phyloP scores from a whole-genome alignment of 2,888 invertebrate species.

The Dyspetes luteomarginatus region DNA sequence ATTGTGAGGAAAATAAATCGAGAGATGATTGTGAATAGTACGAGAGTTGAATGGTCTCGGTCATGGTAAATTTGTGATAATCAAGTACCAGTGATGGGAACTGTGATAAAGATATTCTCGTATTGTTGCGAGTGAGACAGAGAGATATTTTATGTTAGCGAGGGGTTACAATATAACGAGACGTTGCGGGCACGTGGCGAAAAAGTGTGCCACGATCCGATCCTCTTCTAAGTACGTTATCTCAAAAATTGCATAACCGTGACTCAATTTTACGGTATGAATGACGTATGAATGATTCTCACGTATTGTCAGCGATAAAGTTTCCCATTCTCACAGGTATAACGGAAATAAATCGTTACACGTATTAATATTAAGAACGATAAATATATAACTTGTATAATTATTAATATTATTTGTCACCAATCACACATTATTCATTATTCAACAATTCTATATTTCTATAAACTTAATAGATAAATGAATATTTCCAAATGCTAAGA shows the following conservation, averaged over 20 bases:
- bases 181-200: constrained; percentile 53
- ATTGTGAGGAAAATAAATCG: neutral
- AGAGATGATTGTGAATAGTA: neutral
- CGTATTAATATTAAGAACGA: too few relatives aligned
- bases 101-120: constrained; percentile 51
- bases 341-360: too few relatives aligned
- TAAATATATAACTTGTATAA: too few relatives aligned
- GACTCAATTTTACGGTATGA: constrained; percentile 50
- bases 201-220: constrained; percentile 18
- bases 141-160: neutral
- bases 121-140: constrained; percentile 34
- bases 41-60: neutral
- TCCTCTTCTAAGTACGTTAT: constrained; percentile 56
- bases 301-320: constrained; percentile 28
- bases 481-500: neutral
- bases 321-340: neutral
- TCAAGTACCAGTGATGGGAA: constrained; percentile 10
- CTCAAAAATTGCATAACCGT: constrained; percentile 52
- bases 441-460: too few relatives aligned
- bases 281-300: constrained; percentile 23
- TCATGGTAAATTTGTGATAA: constrained; percentile 45
- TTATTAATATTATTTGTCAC: too few relatives aligned
- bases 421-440: too few relatives aligned
- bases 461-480: too few relatives aligned
- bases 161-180: constrained; percentile 22